phyloP scores from a whole-genome alignment of 92 coral and sea anemone species.

The Actinernus sp. region DNA sequence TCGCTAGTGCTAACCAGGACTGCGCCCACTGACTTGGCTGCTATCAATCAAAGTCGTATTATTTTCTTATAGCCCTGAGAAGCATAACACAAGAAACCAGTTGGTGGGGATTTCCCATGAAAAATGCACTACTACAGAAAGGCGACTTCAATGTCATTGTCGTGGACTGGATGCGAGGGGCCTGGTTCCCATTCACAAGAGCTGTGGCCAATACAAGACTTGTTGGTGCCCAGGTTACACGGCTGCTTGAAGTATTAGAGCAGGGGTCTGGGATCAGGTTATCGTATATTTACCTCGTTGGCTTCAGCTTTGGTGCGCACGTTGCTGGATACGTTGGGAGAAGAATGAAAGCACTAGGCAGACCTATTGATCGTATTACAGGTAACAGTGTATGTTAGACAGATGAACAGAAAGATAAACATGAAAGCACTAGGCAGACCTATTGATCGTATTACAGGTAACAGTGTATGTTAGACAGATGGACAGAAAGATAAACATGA shows the following conservation, averaged over 20 bases:
- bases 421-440: slow-evolving; percentile 18
- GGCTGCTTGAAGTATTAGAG: slow-evolving; percentile 42
- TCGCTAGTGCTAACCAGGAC: too few relatives aligned
- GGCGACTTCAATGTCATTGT: slow-evolving; percentile 48
- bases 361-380: slow-evolving; percentile 70
- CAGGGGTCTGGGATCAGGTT: slow-evolving; percentile 31
- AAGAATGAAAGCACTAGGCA: slow-evolving; percentile 43
- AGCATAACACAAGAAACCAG: slow-evolving; percentile 37
- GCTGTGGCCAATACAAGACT: slow-evolving; percentile 73
- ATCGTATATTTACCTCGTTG: slow-evolving; percentile 65
- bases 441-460: slow-evolving; percentile 81
- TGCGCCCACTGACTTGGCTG: too few relatives aligned
- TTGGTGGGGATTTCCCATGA: slow-evolving; percentile 69
- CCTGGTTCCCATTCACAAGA: slow-evolving; percentile 51
- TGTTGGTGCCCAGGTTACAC: slow-evolving; percentile 68
- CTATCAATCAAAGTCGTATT: too few relatives aligned
- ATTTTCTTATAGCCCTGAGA: slow-evolving; percentile 19
- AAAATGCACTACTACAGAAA: slow-evolving; percentile 48
- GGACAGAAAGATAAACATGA: too few relatives aligned
- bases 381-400: slow-evolving; percentile 53
- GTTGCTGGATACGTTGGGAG: slow-evolving; percentile 77
- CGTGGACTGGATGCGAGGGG: slow-evolving; percentile 79
- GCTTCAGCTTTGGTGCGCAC: slow-evolving; percentile 84
- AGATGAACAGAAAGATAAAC: too few relatives aligned
- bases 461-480: too few relatives aligned